A percentile compares a stretch with the other conserved stretches of the same genome.
Conservation (phyloP, 2,797 vertebrate genomes). For the Rhinella marina region DNA sequence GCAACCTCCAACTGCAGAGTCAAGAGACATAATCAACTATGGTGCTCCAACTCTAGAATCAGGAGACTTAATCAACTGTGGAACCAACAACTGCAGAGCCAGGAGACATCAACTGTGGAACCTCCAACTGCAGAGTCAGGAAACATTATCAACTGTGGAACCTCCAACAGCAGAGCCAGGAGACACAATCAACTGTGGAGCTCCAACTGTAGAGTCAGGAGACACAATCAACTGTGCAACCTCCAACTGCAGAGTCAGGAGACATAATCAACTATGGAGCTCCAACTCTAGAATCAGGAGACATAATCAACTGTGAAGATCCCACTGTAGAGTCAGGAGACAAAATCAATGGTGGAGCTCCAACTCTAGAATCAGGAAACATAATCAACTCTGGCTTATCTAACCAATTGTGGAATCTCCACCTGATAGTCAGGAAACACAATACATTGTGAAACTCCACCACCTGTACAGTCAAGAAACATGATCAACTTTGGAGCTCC, state of each 20-base stretch:
- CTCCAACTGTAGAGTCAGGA: no score
- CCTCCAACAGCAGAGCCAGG: no score
- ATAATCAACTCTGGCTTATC: neutral
- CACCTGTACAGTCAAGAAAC: no score
- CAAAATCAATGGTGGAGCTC: neutral
- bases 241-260: neutral
- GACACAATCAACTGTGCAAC: no score
- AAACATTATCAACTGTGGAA: no score
- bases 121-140: no score
- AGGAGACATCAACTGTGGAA: neutral
- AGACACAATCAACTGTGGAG: no score
- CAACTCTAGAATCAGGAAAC: neutral
- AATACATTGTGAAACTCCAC: no score
- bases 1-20: neutral
- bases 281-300: neutral
- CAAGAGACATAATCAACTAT: neutral
- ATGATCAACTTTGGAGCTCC: neutral
- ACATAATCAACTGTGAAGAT: neutral
- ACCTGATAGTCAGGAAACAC: neutral
- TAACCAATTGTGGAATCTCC: no score
- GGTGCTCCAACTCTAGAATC: neutral
- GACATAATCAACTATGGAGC: neutral
- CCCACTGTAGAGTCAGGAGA: neutral
- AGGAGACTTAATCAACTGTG: neutral
- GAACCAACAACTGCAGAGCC: neutral